Evolutionary conservation across 2,888 invertebrate genomes (phyloP).

Genomic region (Heterodera filipjevi): DNA sequence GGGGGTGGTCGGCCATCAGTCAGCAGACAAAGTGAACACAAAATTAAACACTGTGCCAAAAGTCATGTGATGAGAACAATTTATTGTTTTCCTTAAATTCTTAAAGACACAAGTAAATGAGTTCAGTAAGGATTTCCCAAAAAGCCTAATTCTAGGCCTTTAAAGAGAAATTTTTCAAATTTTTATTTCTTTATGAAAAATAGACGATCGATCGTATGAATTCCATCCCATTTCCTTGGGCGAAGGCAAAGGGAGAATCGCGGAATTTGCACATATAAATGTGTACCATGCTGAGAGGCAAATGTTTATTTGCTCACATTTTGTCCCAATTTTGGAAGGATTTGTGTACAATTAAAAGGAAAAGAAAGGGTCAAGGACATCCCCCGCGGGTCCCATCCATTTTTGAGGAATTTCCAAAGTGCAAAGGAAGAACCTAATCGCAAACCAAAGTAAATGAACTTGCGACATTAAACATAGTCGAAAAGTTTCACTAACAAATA

Average conservation of each 20-base stretch:
- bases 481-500: no score
- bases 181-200: not conserved
- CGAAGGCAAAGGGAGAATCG: no score
- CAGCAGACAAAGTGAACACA: no score
- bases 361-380: not conserved
- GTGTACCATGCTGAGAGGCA: not conserved
- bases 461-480: not conserved
- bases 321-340: conserved; percentile 5
- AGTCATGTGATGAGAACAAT: no score
- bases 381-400: not conserved
- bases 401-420: conserved; percentile 2
- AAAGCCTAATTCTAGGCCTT: no score
- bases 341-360: not conserved
- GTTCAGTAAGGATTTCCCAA: no score
- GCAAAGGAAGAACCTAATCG: not conserved
- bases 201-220: not conserved
- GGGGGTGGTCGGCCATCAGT: no score
- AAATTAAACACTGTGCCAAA: no score
- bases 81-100: no score
- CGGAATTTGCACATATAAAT: not conserved
- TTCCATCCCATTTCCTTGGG: not conserved
- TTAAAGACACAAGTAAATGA: no score
- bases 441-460: not conserved
- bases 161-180: no score
- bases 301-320: conserved; percentile 9